These are phyloP conservation scores for Lomographa bimaculata DNA, from an alignment of 2,888 invertebrate genomes.

Conservation along the genomic window DNA sequence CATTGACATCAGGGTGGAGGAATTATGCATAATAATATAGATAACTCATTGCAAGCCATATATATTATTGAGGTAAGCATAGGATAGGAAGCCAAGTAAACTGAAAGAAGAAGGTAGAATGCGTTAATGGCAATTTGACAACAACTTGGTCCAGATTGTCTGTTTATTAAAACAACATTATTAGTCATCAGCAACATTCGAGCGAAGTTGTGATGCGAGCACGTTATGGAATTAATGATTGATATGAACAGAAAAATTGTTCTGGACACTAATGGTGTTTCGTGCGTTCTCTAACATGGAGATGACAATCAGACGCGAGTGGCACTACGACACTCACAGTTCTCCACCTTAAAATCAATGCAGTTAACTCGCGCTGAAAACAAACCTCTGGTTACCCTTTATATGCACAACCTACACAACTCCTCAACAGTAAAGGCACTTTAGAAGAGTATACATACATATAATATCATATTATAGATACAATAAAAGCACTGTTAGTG, in stretches of 20 bases:
- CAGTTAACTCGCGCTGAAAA: constrained; percentile 85
- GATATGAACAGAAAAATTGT: constrained; percentile 47
- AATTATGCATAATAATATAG: constrained; percentile 43
- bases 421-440: constrained; percentile 20
- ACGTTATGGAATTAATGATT: too few species aligned
- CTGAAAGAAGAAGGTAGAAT: constrained; percentile 14
- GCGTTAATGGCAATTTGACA: constrained; percentile 2
- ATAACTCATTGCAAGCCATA: constrained; percentile 7
- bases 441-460: constrained; percentile 18
- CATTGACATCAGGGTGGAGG: constrained; percentile 48
- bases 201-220: too few species aligned
- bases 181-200: too few species aligned
- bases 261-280: constrained; percentile 58
- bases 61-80: constrained; percentile 19
- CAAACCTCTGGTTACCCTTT: constrained; percentile 76
- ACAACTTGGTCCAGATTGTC: constrained; percentile 1
- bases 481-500: constrained; percentile 31
- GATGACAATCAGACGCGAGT: constrained; percentile 73
- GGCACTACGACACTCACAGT: constrained; percentile 83
- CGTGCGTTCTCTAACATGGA: constrained; percentile 78
- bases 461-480: constrained; percentile 16
- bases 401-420: constrained; percentile 58
- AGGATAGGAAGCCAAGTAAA: constrained; percentile 26
- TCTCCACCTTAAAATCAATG: constrained; percentile 85
- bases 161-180: too few species aligned